phyloP scores from a whole-genome alignment of 92 coral and sea anemone species.

The Nematostella vectensis region DNA sequence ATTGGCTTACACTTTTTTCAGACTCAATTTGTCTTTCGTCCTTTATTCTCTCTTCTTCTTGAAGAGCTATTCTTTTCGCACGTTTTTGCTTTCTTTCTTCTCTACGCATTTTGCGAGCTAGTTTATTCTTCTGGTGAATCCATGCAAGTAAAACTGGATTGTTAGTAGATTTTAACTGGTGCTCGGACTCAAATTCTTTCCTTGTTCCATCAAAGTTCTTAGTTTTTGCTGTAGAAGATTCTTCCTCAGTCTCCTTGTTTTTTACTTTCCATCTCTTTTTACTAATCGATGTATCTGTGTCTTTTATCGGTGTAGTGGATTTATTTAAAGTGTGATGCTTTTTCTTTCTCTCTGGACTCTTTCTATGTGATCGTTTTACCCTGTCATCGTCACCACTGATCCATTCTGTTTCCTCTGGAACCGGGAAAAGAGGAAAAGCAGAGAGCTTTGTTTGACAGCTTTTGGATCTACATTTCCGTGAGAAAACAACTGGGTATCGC shows the following conservation, averaged over 20 bases:
- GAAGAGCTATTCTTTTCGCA: conserved; percentile 57
- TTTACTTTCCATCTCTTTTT: conserved; percentile 5
- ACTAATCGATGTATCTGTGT: conserved; percentile 4
- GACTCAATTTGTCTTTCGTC: conserved; percentile 35
- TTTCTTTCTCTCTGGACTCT: conserved; percentile 7
- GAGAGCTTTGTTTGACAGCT: conserved; percentile 73
- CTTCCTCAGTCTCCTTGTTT: conserved; percentile 3
- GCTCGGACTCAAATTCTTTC: conserved; percentile 59
- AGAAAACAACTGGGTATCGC: conserved; percentile 57
- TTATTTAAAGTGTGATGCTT: neutral
- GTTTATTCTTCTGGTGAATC: conserved; percentile 66
- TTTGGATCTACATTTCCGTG: conserved; percentile 34
- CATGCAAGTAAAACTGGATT: conserved; percentile 79
- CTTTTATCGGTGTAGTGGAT: neutral
- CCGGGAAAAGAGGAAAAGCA: conserved; percentile 65
- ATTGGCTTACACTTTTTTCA: conserved; percentile 45
- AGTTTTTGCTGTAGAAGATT: conserved; percentile 7
- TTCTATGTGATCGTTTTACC: neutral
- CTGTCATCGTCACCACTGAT: conserved; percentile 51
- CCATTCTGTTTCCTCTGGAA: conserved; percentile 74
- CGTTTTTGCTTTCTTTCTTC: conserved; percentile 56
- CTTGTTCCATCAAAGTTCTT: conserved; percentile 66
- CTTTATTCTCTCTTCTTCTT: conserved; percentile 49
- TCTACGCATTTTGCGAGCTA: conserved; percentile 45
- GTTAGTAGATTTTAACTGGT: conserved; percentile 60